A percentile compares a stretch with the other conserved stretches of the same genome.
These are phyloP conservation scores for Lasius fuliginosus DNA, from an alignment of 2,888 invertebrate genomes.

Conservation along the genomic window DNA sequence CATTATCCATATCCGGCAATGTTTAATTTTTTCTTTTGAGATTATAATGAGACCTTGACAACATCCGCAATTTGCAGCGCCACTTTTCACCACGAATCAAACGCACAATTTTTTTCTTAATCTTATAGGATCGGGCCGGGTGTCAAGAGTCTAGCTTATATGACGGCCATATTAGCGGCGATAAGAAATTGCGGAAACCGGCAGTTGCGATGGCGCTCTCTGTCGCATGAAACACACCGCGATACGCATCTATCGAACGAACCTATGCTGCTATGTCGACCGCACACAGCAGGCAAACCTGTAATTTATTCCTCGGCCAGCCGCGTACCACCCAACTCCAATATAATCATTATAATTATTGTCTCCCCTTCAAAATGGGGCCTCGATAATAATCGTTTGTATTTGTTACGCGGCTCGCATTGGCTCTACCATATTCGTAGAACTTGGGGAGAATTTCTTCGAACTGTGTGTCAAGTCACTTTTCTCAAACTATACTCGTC, in stretches of 20 bases:
- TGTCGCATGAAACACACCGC: slow-evolving; percentile 78
- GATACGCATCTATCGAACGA: slow-evolving; percentile 85
- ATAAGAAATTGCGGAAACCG: slow-evolving; percentile 81
- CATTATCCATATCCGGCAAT: slow-evolving; percentile 19
- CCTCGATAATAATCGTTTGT: slow-evolving; percentile 83
- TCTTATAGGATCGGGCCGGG: not conserved
- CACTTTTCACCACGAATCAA: slow-evolving; percentile 27
- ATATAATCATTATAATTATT: slow-evolving; percentile 85
- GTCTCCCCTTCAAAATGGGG: slow-evolving; percentile 83
- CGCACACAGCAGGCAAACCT: slow-evolving; percentile 83
- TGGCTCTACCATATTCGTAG: slow-evolving; percentile 51
- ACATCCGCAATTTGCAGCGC: slow-evolving; percentile 14
- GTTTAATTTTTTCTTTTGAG: slow-evolving; percentile 1
- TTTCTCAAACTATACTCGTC: not conserved
- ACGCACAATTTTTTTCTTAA: slow-evolving; percentile 16
- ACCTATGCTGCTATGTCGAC: slow-evolving; percentile 83
- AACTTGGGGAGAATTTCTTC: slow-evolving; percentile 54
- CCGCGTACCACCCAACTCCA: slow-evolving; percentile 83
- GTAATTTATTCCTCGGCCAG: slow-evolving; percentile 83
- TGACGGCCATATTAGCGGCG: slow-evolving; percentile 67
- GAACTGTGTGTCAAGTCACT: slow-evolving; percentile 30
- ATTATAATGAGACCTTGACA: slow-evolving; percentile 32
- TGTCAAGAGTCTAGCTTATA: slow-evolving; percentile 29
- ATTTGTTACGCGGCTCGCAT: slow-evolving; percentile 75
- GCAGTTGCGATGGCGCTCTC: slow-evolving; percentile 81